Conservation (phyloP, 2,797 vertebrate genomes). For the Urophycis tenuis region DNA sequence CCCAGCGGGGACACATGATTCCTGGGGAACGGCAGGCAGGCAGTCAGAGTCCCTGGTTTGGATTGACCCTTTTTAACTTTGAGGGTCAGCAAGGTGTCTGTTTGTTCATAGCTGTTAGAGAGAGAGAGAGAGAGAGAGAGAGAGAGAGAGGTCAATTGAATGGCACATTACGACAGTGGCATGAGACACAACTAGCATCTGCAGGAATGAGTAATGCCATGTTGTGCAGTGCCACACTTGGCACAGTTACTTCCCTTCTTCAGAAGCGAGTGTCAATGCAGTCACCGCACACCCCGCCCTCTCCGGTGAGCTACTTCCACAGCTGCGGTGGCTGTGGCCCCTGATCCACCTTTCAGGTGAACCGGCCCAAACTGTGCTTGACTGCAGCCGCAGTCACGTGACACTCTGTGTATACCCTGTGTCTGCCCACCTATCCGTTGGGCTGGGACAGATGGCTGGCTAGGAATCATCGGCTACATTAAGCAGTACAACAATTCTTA, state of each 20-base stretch:
- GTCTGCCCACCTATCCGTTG: too few relatives aligned
- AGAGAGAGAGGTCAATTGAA: neutral
- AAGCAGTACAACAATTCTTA: too few relatives aligned
- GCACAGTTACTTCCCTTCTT: neutral
- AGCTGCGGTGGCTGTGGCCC: too few relatives aligned
- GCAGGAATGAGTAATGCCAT: neutral
- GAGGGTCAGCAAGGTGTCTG: neutral
- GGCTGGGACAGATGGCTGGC: too few relatives aligned
- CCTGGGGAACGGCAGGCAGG: neutral
- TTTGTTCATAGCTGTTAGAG: neutral
- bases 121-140: neutral
- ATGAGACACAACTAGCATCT: neutral
- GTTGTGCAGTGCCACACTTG: neutral
- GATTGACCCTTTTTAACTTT: neutral
- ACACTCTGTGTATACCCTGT: too few relatives aligned
- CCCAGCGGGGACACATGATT: constrained; percentile 41
- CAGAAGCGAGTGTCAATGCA: too few relatives aligned
- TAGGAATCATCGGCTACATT: too few relatives aligned
- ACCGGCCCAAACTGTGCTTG: too few relatives aligned
- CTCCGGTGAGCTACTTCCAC: too few relatives aligned
- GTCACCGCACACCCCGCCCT: too few relatives aligned
- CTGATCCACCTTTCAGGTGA: too few relatives aligned
- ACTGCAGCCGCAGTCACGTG: too few relatives aligned
- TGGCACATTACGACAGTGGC: neutral
- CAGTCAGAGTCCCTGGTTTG: neutral